These are phyloP conservation scores for Gobionotothen gibberifrons DNA, from an alignment of 2,797 vertebrate species.

Conservation along the genomic window DNA sequence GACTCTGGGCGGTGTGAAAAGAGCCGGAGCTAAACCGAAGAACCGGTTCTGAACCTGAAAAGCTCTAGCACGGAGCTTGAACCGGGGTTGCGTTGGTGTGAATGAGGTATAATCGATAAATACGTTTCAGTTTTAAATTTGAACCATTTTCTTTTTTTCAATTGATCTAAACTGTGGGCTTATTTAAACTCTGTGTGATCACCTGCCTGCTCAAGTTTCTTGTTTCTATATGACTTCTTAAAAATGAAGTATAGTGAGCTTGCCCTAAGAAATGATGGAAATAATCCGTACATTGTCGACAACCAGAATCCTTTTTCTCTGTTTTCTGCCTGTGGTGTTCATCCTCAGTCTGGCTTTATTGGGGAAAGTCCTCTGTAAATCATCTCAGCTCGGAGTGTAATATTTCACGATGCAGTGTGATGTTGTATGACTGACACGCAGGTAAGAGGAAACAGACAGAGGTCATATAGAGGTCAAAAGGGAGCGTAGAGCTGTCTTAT, in stretches of 20 bases:
- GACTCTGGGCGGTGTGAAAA: no score
- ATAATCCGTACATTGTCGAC: not conserved
- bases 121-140: not conserved
- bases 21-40: no score
- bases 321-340: conserved; percentile 17
- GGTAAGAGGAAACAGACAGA: conserved; percentile 59
- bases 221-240: not conserved
- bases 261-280: not conserved
- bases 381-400: conserved; percentile 36
- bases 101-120: not conserved
- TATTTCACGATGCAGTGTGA: conserved; percentile 27
- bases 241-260: no score
- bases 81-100: no score
- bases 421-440: conserved; percentile 55
- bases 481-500: conserved; percentile 24
- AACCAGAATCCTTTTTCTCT: not conserved
- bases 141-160: conserved; percentile 1
- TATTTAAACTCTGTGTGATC: not conserved
- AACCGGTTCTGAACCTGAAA: no score
- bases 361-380: conserved; percentile 34
- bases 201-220: not conserved
- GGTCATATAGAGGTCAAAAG: conserved; percentile 54
- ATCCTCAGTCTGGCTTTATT: conserved; percentile 30
- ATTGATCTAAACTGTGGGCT: not conserved
- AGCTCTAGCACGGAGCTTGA: no score